Evolutionary conservation across 2,797 vertebrate genomes (phyloP), one percentile per base, ranked within the genome.

Genomic region (Sphaeramia orbicularis): DNA sequence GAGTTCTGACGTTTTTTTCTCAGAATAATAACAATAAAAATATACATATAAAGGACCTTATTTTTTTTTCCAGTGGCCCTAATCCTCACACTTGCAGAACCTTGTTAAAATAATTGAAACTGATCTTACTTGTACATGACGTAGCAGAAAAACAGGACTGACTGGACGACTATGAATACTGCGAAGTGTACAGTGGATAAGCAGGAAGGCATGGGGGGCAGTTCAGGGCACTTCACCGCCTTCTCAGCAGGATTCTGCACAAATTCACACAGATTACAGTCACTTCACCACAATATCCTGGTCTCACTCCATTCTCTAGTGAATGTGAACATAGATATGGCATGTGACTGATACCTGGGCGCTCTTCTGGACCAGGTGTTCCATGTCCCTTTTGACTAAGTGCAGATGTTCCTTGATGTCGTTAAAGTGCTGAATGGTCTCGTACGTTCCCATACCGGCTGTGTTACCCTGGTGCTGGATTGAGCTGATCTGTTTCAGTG

Each of bases 381-480:
- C 97, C 4, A 98, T 77, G 71, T 96, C 96, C 62, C 96, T 94
- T 84, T 95, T 97, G 10, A 99, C 97, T 0, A 91, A 19, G 7
- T 99, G 97, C 48, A 99, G 95, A 84, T 99, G 97, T 8, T 99
- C 98, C 81, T 99, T 99, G 82, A 99, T 96, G 82, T 99, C 97
- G 19, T 93, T 97, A 90, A 99, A 99, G 91, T 99, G 97, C 80
- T 99, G 98, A 0, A 96, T 88, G 8, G 94, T 93, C 85, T 99
- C 98, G 0, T 98, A 99, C 0, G 83, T 65, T 0, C 94, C 94
- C 3, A 93, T 51, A 0, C 92, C 93, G 0, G 71, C 95, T 0
- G 86, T 83, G 3, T 94, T 86, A 0, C 92, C 95, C 0, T 92
- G 91, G 2, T 95, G 94, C 8, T 97, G 95, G 4, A 77, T 78